These are phyloP conservation scores for Brenthis hecate DNA, from an alignment of 2,888 invertebrate species.

Conservation along the genomic window DNA sequence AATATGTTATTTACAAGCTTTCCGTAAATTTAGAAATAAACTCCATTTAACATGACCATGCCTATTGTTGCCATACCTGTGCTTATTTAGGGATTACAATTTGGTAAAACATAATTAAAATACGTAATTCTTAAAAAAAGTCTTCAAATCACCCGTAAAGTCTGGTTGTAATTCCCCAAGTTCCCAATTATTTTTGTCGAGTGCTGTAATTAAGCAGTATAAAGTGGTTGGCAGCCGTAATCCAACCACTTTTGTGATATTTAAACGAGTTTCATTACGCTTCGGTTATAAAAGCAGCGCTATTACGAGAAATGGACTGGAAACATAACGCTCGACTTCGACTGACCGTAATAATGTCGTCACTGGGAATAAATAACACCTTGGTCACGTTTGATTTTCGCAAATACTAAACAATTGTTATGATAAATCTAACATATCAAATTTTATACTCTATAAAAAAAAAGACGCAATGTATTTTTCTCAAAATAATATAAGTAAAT, in stretches of 20 bases:
- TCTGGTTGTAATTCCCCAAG: conserved; percentile 71
- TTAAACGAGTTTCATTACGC: conserved; percentile 80
- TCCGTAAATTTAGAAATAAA: too few species aligned
- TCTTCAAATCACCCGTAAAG: conserved; percentile 60
- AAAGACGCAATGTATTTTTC: too few species aligned
- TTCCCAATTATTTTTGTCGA: conserved; percentile 78
- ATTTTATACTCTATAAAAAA: too few species aligned
- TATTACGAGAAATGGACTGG: conserved; percentile 78
- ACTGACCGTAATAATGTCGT: conserved; percentile 71
- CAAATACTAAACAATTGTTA: conserved; percentile 26
- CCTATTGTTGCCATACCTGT: neutral
- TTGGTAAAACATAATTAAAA: conserved; percentile 26
- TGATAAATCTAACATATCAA: neutral
- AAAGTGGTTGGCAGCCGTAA: conserved; percentile 74
- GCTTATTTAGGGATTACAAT: neutral
- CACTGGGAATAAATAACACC: conserved; percentile 47
- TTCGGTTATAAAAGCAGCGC: conserved; percentile 76
- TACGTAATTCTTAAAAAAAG: conserved; percentile 32
- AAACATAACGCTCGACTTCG: conserved; percentile 74
- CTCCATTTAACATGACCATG: too few species aligned
- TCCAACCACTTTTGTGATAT: conserved; percentile 80
- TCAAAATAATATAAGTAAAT: too few species aligned
- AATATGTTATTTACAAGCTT: too few species aligned
- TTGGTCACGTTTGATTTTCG: conserved; percentile 50
- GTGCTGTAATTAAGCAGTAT: conserved; percentile 78